Conservation (phyloP, 2,888 invertebrate species). For the Ryuthela nishihirai region DNA sequence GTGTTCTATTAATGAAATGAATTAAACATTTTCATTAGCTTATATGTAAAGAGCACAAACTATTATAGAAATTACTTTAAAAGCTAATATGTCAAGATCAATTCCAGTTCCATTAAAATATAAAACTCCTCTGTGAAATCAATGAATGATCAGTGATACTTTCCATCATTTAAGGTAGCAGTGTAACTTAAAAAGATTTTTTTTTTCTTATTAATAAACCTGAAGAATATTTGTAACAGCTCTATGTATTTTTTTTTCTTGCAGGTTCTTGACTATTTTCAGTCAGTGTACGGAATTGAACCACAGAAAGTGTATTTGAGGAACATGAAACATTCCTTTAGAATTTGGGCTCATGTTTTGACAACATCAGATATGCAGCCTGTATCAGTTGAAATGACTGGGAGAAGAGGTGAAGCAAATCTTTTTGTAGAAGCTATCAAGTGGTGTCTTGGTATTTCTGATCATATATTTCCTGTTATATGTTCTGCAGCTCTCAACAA, state of each 20-base stretch:
- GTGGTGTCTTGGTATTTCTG: conserved; percentile 65
- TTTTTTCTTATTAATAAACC: too few species aligned
- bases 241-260: background rate
- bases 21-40: too few species aligned
- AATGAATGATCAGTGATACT: too few species aligned
- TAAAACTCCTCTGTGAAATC: too few species aligned
- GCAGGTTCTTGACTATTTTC: conserved; percentile 46
- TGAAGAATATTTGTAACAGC: too few species aligned
- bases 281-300: conserved; percentile 59
- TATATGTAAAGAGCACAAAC: too few species aligned
- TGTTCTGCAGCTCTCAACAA: conserved; percentile 61
- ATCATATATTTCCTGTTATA: conserved; percentile 79
- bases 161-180: too few species aligned
- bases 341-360: conserved; percentile 50
- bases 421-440: conserved; percentile 62
- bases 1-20: too few species aligned
- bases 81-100: too few species aligned
- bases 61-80: too few species aligned
- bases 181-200: too few species aligned
- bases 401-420: conserved; percentile 49
- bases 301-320: conserved; percentile 59
- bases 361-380: conserved; percentile 42
- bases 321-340: conserved; percentile 50
- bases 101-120: too few species aligned
- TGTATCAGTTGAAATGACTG: conserved; percentile 42